phyloP scores from a whole-genome alignment of 2,113 vertebrate species.

The Hypocryptadius cinnamomeus region DNA sequence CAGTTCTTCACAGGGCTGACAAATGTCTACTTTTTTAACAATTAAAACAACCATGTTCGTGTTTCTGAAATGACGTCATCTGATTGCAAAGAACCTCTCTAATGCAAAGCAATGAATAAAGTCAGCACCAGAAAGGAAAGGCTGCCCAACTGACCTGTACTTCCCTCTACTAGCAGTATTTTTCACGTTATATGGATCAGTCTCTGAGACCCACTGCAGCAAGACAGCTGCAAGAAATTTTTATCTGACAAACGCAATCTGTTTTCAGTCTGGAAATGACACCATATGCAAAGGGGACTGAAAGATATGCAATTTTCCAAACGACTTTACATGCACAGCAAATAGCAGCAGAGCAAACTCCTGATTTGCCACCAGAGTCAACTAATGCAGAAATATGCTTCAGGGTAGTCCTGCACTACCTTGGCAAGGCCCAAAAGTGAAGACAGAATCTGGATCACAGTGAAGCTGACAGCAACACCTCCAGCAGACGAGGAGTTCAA shows the following conservation, averaged over 20 bases:
- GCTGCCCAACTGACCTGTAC: not conserved
- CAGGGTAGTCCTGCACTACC: not conserved
- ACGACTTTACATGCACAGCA: rapidly evolving
- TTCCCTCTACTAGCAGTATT: not conserved
- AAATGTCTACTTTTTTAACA: not conserved
- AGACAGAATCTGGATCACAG: not conserved
- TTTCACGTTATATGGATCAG: not conserved
- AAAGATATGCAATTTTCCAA: not conserved
- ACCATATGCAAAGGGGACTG: not conserved
- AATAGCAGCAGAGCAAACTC: not conserved
- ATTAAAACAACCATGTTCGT: not conserved
- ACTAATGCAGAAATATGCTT: not conserved
- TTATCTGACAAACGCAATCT: not conserved
- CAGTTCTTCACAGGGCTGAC: not conserved
- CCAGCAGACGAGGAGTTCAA: not conserved
- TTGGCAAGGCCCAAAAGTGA: not conserved
- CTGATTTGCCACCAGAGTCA: not conserved
- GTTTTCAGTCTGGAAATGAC: not conserved
- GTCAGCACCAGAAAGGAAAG: not conserved
- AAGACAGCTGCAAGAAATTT: not conserved
- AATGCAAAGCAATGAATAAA: not conserved
- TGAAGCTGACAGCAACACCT: not conserved
- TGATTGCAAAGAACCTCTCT: not conserved
- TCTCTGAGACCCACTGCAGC: not conserved
- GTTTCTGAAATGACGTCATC: not conserved